Conservation (phyloP, 2,797 vertebrate species). For the Lemur catta region DNA sequence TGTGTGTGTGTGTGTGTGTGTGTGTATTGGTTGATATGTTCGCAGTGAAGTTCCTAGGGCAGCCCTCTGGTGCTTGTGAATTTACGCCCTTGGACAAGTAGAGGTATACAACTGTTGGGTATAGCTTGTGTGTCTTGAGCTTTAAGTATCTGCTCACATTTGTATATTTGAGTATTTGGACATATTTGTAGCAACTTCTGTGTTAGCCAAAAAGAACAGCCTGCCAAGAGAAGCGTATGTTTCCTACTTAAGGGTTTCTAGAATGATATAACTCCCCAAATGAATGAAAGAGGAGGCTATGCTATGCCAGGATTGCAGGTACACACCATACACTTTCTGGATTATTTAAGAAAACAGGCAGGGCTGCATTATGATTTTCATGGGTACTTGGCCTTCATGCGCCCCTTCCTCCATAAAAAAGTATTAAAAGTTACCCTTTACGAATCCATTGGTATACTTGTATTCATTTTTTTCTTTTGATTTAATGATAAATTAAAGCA, state of each 20-base stretch:
- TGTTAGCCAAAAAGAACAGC: constrained; percentile 25
- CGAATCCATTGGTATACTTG: neutral
- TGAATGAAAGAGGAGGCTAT: neutral
- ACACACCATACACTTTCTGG: neutral
- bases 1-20: neutral
- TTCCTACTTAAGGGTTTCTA: neutral
- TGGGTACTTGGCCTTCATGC: neutral
- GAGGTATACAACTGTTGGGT: neutral
- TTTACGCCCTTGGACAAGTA: neutral
- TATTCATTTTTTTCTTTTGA: neutral
- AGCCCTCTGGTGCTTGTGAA: neutral
- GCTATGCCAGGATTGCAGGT: neutral
- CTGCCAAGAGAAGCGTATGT: constrained; percentile 31
- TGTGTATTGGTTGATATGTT: neutral
- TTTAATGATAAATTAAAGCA: constrained; percentile 12
- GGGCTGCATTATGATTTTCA: neutral
- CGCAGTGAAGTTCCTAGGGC: neutral
- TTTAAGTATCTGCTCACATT: constrained; percentile 28
- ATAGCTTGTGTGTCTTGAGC: neutral
- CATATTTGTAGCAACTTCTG: constrained; percentile 21
- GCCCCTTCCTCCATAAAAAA: neutral
- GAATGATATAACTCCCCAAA: neutral
- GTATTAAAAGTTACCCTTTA: neutral
- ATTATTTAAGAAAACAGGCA: neutral
- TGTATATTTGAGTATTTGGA: constrained; percentile 35